Conservation (phyloP, 2,888 invertebrate species). For the Scaptomyza polygonia region DNA sequence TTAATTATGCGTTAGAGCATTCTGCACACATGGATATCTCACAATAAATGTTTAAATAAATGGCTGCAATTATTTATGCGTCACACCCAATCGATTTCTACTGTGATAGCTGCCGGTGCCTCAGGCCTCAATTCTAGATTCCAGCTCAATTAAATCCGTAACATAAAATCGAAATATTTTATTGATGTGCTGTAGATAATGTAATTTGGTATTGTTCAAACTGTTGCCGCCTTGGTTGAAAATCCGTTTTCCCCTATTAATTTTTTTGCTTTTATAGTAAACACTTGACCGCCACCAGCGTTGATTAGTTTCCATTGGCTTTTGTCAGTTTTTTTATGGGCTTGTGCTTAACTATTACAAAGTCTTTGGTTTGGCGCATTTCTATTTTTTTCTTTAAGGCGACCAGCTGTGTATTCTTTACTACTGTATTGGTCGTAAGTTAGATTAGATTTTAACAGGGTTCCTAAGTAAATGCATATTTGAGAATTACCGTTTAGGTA, state of each 20-base stretch:
- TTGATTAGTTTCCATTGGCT: slow-evolving; percentile 20
- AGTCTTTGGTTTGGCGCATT: not conserved
- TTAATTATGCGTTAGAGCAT: slow-evolving; percentile 70
- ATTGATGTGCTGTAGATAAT: slow-evolving; percentile 52
- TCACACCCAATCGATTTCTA: slow-evolving; percentile 73
- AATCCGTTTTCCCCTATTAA: slow-evolving; percentile 2
- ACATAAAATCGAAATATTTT: slow-evolving; percentile 44
- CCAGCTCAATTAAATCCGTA: slow-evolving; percentile 33
- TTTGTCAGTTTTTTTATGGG: slow-evolving; percentile 39
- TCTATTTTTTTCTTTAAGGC: slow-evolving; percentile 6
- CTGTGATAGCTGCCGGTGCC: slow-evolving; percentile 36
- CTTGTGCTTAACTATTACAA: slow-evolving; percentile 17
- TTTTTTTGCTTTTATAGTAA: slow-evolving; percentile 4
- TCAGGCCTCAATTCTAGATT: slow-evolving; percentile 18
- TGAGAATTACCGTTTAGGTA: not conserved
- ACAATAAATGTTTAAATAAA: slow-evolving; percentile 67
- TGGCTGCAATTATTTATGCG: slow-evolving; percentile 75
- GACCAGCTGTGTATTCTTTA: slow-evolving; percentile 37
- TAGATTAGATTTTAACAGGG: slow-evolving; percentile 7
- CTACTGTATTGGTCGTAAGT: slow-evolving; percentile 40
- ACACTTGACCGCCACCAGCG: slow-evolving; percentile 46
- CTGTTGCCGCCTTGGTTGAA: slow-evolving; percentile 37
- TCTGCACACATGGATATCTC: slow-evolving; percentile 46
- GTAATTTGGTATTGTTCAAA: slow-evolving; percentile 53
- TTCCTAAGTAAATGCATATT: not conserved